Percentiles rank a stretch among this genome's conserved stretches.
Evolutionary conservation across 2,113 vertebrate genomes (phyloP).

Genomic region (Oxygymnocypris stewartii): DNA sequence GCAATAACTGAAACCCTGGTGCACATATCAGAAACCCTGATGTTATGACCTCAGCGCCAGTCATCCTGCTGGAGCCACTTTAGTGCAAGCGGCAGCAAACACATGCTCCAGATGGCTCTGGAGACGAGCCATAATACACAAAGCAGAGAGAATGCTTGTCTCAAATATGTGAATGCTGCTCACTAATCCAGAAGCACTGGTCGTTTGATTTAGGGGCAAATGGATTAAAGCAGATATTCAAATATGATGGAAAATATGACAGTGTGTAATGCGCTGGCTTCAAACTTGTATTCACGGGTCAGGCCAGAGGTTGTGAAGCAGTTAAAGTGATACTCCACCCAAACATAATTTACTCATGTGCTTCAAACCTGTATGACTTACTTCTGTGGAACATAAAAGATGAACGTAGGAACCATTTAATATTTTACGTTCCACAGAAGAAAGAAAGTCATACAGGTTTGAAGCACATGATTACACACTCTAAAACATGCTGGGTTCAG

Average conservation of each 20-base stretch:
- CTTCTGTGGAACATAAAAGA: background rate
- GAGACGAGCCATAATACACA: background rate
- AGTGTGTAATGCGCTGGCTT: constrained; percentile 11
- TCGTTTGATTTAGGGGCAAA: constrained; percentile 1
- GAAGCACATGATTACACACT: background rate
- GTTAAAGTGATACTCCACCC: background rate
- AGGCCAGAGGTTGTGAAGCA: background rate
- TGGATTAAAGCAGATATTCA: constrained; percentile 33
- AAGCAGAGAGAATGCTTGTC: background rate
- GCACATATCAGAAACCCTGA: background rate
- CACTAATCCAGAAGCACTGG: background rate
- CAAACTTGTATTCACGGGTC: background rate
- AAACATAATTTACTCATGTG: background rate
- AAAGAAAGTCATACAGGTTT: background rate
- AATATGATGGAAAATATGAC: constrained; percentile 24
- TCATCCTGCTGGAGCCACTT: background rate
- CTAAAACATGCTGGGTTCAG: no score
- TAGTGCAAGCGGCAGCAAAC: background rate
- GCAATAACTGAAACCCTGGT: background rate
- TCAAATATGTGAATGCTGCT: background rate
- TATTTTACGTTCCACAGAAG: background rate
- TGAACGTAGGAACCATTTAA: background rate
- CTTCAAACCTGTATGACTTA: background rate
- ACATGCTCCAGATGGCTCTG: background rate
- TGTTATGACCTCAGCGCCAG: background rate